Evolutionary conservation across 1,140 invertebrate species (phyloP).

Genomic region (Trichogramma pretiosum): DNA sequence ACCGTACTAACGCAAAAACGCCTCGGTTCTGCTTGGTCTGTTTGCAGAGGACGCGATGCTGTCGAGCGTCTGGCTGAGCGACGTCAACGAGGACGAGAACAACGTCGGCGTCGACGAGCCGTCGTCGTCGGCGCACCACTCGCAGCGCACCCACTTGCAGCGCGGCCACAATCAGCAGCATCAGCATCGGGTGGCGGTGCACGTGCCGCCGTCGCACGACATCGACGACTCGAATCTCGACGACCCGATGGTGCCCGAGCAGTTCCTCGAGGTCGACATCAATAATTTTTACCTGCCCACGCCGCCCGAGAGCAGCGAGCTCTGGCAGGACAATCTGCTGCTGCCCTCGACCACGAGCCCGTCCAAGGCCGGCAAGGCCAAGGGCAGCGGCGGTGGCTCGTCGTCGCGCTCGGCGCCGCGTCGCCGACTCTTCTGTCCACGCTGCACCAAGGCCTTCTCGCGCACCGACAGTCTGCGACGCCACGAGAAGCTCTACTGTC

Average conservation of each 20-base stretch:
- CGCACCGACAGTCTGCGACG: constrained; percentile 13
- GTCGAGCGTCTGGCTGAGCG: constrained; percentile 9
- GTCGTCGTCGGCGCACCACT: too few relatives aligned
- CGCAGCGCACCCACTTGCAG: not conserved
- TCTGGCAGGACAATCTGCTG: constrained; percentile 12
- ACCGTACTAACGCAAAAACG: too few relatives aligned
- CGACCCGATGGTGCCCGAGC: constrained; percentile 13
- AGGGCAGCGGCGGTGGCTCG: not conserved
- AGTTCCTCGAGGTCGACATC: constrained; percentile 18
- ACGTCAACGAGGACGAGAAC: constrained; percentile 11
- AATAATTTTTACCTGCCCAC: constrained; percentile 16
- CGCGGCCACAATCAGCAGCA: not conserved
- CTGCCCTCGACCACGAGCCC: not conserved
- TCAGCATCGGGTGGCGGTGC: not conserved
- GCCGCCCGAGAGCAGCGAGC: constrained; percentile 14
- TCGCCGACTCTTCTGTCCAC: constrained; percentile 7
- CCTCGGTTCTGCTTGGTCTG: too few relatives aligned
- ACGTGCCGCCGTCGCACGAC: too few relatives aligned
- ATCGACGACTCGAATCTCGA: not conserved
- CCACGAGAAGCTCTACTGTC: constrained; percentile 16
- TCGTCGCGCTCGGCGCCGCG: not conserved
- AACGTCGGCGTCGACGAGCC: too few relatives aligned
- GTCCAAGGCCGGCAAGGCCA: not conserved
- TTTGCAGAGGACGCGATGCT: constrained; percentile 16
- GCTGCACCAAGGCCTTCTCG: constrained; percentile 14